Evolutionary conservation across 2,888 invertebrate species (phyloP).

Genomic region (Pelosia muscerda): DNA sequence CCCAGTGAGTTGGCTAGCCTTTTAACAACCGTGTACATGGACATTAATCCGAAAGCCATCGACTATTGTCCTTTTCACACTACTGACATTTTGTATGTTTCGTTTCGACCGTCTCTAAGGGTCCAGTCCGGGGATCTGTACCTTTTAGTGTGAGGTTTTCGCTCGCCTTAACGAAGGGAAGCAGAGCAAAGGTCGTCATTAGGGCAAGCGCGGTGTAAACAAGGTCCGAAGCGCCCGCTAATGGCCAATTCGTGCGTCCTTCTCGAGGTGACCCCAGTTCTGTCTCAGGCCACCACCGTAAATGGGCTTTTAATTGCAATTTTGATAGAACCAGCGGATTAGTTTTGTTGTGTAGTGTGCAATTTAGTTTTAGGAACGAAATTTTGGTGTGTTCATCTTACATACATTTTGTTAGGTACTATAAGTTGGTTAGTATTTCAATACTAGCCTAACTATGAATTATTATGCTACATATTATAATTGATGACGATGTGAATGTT

Average conservation of each 20-base stretch:
- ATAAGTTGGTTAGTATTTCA: not conserved
- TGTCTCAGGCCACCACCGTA: conserved; percentile 77
- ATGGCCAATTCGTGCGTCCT: conserved; percentile 87
- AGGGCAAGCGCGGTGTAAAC: conserved; percentile 87
- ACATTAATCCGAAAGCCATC: conserved; percentile 86
- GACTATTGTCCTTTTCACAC: conserved; percentile 80
- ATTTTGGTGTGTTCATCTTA: conserved; percentile 12
- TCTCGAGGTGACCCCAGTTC: conserved; percentile 84
- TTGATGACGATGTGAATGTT: too few relatives aligned
- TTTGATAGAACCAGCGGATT: conserved; percentile 83
- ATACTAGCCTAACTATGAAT: not conserved
- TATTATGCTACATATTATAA: too few relatives aligned
- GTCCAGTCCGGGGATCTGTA: conserved; percentile 80
- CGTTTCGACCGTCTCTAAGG: conserved; percentile 78
- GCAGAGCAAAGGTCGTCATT: conserved; percentile 87
- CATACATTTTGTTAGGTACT: not conserved
- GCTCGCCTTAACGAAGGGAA: conserved; percentile 87
- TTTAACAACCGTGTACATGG: conserved; percentile 85
- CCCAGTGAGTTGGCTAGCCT: conserved; percentile 83
- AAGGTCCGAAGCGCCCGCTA: conserved; percentile 86
- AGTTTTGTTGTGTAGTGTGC: conserved; percentile 71
- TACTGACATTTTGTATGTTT: conserved; percentile 61
- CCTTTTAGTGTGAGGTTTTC: conserved; percentile 87
- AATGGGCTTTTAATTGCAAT: conserved; percentile 86
- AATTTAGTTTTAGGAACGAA: conserved; percentile 41